Evolutionary conservation across 2,888 invertebrate genomes (phyloP), one percentile per base, ranked within the genome.

Genomic region (Erynnis tages): DNA sequence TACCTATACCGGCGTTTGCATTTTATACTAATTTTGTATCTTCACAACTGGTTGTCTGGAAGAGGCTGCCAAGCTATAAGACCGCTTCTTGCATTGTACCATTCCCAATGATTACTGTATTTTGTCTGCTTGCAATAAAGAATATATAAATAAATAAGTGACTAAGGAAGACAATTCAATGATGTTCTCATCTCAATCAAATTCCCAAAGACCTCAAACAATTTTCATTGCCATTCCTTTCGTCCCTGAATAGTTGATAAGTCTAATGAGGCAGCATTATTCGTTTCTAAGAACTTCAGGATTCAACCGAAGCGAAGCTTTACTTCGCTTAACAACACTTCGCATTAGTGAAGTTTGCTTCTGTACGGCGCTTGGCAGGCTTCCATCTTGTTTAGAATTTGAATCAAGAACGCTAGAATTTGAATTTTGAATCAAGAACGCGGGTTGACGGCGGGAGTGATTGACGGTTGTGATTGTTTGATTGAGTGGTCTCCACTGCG

Each of bases 341-440:
- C n/a, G n/a, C n/a, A n/a, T n/a, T n/a, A n/a, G n/a, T n/a, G 43
- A 43, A 44, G 32, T 44, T 49, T 23, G 27, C 48, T 32, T 14
- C 37, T 19, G 6, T 30, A 32, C 14, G 32, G 19, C 10, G 23
- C 40, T 49, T 49, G 48, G 48, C 48, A 40, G 4, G 25, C 29
- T 40, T 49, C 40, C 40, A 40, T 49, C 40, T 49, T 49, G 48
- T 49, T 48, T 40, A 30, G 40, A 32, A 48, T 40, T 48, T 27
- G 14, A 10, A 32, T 49, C 40, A 38, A 48, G 40, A 49, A 49
- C 23, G 27, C n/a, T n/a, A n/a, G n/a, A n/a, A n/a, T 49, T 48
- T 40, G 21, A 32, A 32, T 40, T 40, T 48, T 27, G 14, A 10
- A 32, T 49, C 40, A 38, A 48, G 40, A 49, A 49, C 25, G 19